phyloP scores from a whole-genome alignment of 2,888 invertebrate species.

The Gymnocheta viridis region DNA sequence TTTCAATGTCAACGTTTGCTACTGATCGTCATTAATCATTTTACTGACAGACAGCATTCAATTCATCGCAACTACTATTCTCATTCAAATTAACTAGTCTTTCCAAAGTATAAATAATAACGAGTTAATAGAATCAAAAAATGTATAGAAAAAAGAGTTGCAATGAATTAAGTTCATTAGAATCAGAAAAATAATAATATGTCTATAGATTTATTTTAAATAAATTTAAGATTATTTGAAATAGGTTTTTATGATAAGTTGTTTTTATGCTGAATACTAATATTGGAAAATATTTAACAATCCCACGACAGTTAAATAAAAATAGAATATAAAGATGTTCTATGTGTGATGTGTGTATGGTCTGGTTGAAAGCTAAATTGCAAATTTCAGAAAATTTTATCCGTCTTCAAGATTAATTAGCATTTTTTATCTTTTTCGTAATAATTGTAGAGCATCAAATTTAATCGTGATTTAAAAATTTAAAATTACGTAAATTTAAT shows the following conservation, averaged over 20 bases:
- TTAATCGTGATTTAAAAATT: background rate
- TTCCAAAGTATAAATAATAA: constrained; percentile 43
- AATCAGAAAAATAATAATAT: constrained; percentile 8
- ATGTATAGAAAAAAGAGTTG: background rate
- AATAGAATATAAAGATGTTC: background rate
- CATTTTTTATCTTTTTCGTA: background rate
- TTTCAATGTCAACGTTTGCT: constrained; percentile 72
- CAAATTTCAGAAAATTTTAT: background rate
- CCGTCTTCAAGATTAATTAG: background rate
- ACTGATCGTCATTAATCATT: constrained; percentile 73
- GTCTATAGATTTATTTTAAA: constrained; percentile 21
- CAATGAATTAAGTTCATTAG: constrained; percentile 51
- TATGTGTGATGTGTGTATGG: background rate
- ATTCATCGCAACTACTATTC: constrained; percentile 27
- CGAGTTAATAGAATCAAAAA: constrained; percentile 36
- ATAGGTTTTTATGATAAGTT: background rate
- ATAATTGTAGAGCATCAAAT: background rate
- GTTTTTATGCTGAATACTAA: background rate
- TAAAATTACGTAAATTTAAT: no score
- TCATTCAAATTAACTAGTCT: constrained; percentile 41
- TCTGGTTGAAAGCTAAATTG: background rate
- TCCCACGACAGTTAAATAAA: constrained; percentile 1
- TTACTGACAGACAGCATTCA: constrained; percentile 30
- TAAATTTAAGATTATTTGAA: constrained; percentile 26
- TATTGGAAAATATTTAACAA: background rate